Conservation (phyloP, 2,888 invertebrate genomes). For the Agelastica alni region DNA sequence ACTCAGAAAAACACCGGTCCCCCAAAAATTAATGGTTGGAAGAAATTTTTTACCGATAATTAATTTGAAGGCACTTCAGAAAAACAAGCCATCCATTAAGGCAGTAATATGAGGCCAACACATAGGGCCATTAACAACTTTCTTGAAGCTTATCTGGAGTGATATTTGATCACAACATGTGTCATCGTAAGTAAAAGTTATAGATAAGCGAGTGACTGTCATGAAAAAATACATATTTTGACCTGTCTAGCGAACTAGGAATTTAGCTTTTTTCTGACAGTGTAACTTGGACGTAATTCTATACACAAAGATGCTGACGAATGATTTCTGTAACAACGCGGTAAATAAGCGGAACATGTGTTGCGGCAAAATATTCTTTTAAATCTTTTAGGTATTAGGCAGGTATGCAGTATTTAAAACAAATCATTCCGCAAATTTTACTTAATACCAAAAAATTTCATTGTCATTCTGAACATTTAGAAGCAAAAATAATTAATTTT, state of each 20-base stretch:
- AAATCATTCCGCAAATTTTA: too few relatives aligned
- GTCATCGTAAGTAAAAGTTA: constrained; percentile 44
- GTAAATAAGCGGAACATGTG: neutral
- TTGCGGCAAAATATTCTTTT: too few relatives aligned
- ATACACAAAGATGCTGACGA: constrained; percentile 4
- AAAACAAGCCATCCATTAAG: constrained; percentile 56
- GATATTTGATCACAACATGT: constrained; percentile 51
- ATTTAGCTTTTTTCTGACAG: constrained; percentile 12
- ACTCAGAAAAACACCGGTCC: constrained; percentile 31
- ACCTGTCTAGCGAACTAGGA: constrained; percentile 22
- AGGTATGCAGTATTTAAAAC: too few relatives aligned
- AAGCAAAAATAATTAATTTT: too few relatives aligned
- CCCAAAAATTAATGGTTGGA: constrained; percentile 33
- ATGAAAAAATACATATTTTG: constrained; percentile 28
- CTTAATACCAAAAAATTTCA: too few relatives aligned
- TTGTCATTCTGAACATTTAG: too few relatives aligned
- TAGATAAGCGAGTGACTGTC: constrained; percentile 34
- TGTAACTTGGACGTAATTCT: constrained; percentile 5
- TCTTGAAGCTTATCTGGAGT: constrained; percentile 43
- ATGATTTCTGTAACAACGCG: neutral
- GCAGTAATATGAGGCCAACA: constrained; percentile 51
- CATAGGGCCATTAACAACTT: constrained; percentile 49
- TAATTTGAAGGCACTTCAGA: constrained; percentile 54
- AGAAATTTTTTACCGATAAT: constrained; percentile 47
- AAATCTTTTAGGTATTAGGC: too few relatives aligned